Evolutionary conservation across 2,888 invertebrate genomes (phyloP).

Genomic region (Germaria angustata): DNA sequence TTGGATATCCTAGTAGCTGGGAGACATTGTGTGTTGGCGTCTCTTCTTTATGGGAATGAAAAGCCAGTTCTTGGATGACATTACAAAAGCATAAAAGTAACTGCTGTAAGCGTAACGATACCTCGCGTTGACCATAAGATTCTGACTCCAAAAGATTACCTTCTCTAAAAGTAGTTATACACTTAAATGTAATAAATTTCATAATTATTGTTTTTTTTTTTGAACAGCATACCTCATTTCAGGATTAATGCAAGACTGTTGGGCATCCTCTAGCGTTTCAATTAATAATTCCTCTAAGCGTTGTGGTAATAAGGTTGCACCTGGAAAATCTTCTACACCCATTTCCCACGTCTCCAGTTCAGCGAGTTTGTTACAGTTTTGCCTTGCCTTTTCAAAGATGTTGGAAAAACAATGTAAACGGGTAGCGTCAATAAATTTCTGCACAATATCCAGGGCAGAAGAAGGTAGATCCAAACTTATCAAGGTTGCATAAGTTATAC

Average conservation of each 20-base stretch:
- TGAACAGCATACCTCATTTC: constrained; percentile 83
- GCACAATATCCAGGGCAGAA: constrained; percentile 92
- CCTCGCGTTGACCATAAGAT: constrained; percentile 79
- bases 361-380: constrained; percentile 86
- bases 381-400: constrained; percentile 91
- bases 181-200: constrained; percentile 40
- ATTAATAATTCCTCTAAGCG: constrained; percentile 87
- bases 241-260: constrained; percentile 86
- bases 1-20: constrained; percentile 84
- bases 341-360: constrained; percentile 92
- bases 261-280: constrained; percentile 86
- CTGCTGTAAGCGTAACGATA: constrained; percentile 81
- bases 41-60: constrained; percentile 84
- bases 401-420: constrained; percentile 91
- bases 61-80: constrained; percentile 87
- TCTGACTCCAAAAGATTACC: constrained; percentile 80
- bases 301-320: constrained; percentile 88
- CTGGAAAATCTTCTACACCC: constrained; percentile 91
- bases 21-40: constrained; percentile 81
- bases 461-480: constrained; percentile 92
- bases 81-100: constrained; percentile 84
- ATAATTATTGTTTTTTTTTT: not conserved
- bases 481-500: constrained; percentile 89
- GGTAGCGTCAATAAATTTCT: constrained; percentile 91
- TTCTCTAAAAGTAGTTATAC: constrained; percentile 77